Conservation (phyloP, 2,888 invertebrate genomes). For the Hydropsyche betteni region DNA sequence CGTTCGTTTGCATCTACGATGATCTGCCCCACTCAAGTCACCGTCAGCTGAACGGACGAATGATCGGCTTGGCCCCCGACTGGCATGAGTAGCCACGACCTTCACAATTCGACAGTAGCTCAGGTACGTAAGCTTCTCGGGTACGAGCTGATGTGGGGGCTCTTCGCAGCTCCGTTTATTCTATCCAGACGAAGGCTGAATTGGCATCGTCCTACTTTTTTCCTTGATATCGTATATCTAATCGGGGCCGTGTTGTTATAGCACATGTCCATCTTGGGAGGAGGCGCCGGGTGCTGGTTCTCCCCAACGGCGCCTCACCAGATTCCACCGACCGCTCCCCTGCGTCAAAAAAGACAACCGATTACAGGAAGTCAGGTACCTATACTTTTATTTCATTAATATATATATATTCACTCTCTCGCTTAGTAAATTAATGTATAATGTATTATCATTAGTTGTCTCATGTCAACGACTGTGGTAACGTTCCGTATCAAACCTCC, state of each 20-base stretch:
- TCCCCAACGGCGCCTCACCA: conserved; percentile 56
- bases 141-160: no score
- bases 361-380: conserved; percentile 55
- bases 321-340: conserved; percentile 62
- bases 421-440: not conserved
- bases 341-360: conserved; percentile 61
- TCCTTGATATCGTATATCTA: not conserved
- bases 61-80: not conserved
- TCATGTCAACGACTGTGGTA: conserved; percentile 44
- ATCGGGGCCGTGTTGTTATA: conserved; percentile 12
- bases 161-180: no score
- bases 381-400: not conserved
- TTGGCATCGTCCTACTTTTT: no score
- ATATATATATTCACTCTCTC: not conserved
- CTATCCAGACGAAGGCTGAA: no score
- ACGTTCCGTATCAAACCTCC: conserved; percentile 36
- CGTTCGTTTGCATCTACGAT: not conserved
- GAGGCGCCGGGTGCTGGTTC: conserved; percentile 50
- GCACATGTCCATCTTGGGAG: conserved; percentile 51
- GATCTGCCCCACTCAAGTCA: not conserved
- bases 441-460: conserved; percentile 44
- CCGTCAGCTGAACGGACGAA: not conserved
- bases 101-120: conserved; percentile 49
- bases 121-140: conserved; percentile 40
- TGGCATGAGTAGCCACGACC: conserved; percentile 50